phyloP scores from a whole-genome alignment of 2,888 invertebrate genomes.

The Synergus gifuensis region DNA sequence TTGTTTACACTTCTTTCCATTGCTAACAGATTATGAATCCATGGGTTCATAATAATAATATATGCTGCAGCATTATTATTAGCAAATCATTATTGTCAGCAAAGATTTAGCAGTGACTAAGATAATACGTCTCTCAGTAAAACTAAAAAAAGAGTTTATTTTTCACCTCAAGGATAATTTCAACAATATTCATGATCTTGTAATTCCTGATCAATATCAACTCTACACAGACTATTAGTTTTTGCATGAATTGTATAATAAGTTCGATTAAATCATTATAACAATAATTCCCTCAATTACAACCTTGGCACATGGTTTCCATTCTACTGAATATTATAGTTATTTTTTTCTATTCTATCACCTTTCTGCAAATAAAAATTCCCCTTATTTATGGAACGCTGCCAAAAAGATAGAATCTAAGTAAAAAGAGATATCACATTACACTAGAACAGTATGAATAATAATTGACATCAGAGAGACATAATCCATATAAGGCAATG shows the following conservation, averaged over 20 bases:
- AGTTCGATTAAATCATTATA: neutral
- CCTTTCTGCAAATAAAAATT: neutral
- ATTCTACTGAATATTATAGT: neutral
- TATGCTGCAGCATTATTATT: too few species aligned
- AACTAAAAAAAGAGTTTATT: neutral
- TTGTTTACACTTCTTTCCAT: neutral
- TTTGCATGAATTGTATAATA: neutral
- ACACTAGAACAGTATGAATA: slow-evolving; percentile 13
- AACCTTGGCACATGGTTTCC: neutral
- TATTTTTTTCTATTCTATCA: too few species aligned
- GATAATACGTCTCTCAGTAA: neutral
- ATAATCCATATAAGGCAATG: neutral
- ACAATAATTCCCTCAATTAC: neutral
- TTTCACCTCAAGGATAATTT: neutral
- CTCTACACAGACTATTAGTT: neutral
- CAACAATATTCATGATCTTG: neutral
- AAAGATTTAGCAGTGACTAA: neutral
- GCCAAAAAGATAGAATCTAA: neutral
- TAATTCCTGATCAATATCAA: neutral
- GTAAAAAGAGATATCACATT: neutral
- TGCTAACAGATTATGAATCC: neutral
- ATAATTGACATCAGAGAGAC: neutral
- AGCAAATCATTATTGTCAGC: neutral
- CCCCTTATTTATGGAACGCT: neutral
- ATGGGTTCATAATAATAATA: too few species aligned